These are phyloP conservation scores for Sphaerodactylus townsendi DNA, from an alignment of 2,113 vertebrate species.

Conservation along the genomic window DNA sequence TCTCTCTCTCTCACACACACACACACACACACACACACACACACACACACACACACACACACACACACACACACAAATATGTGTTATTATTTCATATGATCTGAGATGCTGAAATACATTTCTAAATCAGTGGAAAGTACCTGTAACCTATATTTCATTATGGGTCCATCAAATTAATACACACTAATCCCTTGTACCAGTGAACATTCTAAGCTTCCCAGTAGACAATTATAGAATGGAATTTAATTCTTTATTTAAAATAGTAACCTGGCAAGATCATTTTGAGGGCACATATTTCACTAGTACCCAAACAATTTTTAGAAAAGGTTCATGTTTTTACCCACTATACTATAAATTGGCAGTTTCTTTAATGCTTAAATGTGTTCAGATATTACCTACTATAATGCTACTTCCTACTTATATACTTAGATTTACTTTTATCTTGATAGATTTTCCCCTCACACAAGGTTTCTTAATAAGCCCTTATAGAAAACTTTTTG, in stretches of 20 bases:
- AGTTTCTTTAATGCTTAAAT: conserved; percentile 7
- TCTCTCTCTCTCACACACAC: no score
- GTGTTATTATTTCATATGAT: neutral
- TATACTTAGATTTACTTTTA: conserved; percentile 21
- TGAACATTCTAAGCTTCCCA: neutral
- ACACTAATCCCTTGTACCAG: neutral
- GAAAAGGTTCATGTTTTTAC: neutral
- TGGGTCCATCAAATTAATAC: neutral
- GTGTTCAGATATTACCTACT: neutral
- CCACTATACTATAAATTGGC: conserved; percentile 5
- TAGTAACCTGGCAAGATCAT: neutral
- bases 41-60: no score
- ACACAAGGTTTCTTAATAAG: conserved; percentile 21
- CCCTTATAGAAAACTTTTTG: conserved; percentile 25
- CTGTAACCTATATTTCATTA: neutral
- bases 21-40: no score
- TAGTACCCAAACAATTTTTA: neutral
- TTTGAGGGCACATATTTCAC: neutral
- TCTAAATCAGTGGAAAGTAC: no score
- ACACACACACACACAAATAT: no score
- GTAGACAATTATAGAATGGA: neutral
- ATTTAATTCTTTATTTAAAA: neutral
- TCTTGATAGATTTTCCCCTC: conserved; percentile 13
- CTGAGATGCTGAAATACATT: neutral
- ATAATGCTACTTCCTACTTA: conserved; percentile 19